phyloP scores from a whole-genome alignment of 1,140 invertebrate species.

The Pseudoatta argentina region DNA sequence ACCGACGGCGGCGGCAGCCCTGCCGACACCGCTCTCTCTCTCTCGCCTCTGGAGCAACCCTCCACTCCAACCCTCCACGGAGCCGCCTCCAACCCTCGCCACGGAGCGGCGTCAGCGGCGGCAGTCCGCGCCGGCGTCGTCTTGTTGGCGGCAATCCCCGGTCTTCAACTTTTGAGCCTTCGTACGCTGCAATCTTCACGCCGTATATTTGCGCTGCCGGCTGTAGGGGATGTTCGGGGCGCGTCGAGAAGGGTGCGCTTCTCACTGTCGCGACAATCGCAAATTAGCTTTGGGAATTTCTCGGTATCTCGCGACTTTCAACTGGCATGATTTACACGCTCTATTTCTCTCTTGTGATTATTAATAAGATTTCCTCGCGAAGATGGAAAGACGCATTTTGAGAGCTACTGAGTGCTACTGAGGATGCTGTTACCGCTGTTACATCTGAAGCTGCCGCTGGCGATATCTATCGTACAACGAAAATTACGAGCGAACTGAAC shows the following conservation, averaged over 20 bases:
- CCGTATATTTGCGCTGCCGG: neutral
- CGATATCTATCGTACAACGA: conserved; percentile 22
- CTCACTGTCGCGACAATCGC: neutral
- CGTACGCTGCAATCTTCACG: neutral
- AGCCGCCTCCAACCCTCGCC: conserved; percentile 67
- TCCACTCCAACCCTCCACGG: conserved; percentile 11
- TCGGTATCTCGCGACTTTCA: neutral
- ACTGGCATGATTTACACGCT: neutral
- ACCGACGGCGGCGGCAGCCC: conserved; percentile 71
- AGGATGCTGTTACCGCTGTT: neutral
- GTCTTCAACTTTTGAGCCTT: conserved; percentile 47
- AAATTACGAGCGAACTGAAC: neutral
- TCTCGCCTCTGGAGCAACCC: conserved; percentile 34
- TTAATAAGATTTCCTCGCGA: neutral
- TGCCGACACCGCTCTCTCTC: conserved; percentile 65
- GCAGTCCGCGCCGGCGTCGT: conserved; percentile 60
- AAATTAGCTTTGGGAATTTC: neutral
- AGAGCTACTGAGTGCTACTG: too few relatives aligned
- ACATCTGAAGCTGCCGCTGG: neutral
- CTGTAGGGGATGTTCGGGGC: neutral
- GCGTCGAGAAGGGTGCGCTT: neutral
- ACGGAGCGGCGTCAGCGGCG: conserved; percentile 68
- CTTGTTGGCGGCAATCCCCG: conserved; percentile 62
- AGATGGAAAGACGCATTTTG: neutral
- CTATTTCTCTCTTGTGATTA: neutral